Evolutionary conservation across 2,888 invertebrate genomes (phyloP), one percentile per base, ranked within the genome.

Genomic region (Pseudococcus viburni): DNA sequence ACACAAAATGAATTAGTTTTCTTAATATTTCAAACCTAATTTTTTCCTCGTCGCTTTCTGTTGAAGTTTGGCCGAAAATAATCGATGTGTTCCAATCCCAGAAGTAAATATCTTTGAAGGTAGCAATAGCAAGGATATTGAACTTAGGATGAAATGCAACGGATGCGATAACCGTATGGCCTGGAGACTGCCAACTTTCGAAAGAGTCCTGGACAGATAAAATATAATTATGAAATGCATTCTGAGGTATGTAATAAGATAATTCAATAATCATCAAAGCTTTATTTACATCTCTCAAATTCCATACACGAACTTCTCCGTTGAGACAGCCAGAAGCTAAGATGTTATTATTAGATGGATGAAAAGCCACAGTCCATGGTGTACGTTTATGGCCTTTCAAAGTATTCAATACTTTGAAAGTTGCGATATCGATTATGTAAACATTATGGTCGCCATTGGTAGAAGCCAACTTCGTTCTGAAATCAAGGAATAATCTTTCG

Each of bases 281-380:
- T 33, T 26, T 55, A 89, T 93, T 93, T 92, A 95, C 95, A 91
- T 94, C 85, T 12, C 17, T 94, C 17, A 95, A 92, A 92, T 97
- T 97, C 97, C 97, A 97, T 80, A 97, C 96, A 90, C 97, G 93
- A 86, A 97, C 97, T 94, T 97, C 96, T 11, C 97, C 97, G 9
- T 95, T 96, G 0, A 97, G 93, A 91, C 97, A 97, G 0, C 97
- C 97, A 0, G 96, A 96, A 42, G 96, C 97, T 83, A 97, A 93
- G 85, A 97, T 94, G 91, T 96, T 95, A 91, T 95, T 95, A 89
- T 94, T 95, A 9, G 95, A 94, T 0, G 97, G 97, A 92, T 97
- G 97, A 92, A 97, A 97, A 73, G 96, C 96, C 86, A 97, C 94
- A 91, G 96, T 96, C 97, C 97, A 97, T 0, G 97, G 97, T 17